Percentiles rank a stretch among this genome's conserved stretches.
These are phyloP conservation scores for Cydia strobilella DNA, from an alignment of 1,140 invertebrate species.

Conservation along the genomic window DNA sequence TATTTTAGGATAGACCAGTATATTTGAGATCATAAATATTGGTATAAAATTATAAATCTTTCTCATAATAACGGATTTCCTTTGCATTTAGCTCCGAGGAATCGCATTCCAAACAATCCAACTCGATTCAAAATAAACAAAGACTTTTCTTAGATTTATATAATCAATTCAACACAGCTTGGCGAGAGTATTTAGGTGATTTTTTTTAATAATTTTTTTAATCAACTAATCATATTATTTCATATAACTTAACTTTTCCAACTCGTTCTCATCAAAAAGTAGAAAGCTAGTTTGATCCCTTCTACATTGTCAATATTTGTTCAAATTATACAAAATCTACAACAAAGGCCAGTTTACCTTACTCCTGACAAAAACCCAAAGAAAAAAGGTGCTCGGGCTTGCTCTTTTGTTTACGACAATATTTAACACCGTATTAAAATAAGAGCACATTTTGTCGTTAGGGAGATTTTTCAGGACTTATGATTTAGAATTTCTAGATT, in stretches of 20 bases:
- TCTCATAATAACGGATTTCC: background rate
- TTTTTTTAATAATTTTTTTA: too few species aligned
- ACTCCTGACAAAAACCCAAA: background rate
- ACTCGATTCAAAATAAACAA: background rate
- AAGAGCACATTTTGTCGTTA: background rate
- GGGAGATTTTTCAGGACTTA: too few species aligned
- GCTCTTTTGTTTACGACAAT: background rate
- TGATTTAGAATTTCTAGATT: too few species aligned
- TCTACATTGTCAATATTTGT: background rate
- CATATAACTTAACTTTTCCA: background rate
- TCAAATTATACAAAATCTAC: conserved; percentile 15
- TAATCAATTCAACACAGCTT: too few species aligned
- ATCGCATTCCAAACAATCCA: conserved; percentile 1
- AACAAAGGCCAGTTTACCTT: background rate
- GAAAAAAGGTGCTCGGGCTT: background rate
- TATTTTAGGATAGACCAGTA: background rate
- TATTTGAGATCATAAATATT: too few species aligned
- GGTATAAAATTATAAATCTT: too few species aligned
- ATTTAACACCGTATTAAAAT: background rate
- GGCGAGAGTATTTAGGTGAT: too few species aligned
- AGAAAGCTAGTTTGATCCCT: background rate
- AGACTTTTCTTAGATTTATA: background rate
- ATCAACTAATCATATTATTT: background rate
- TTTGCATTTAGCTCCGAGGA: background rate
- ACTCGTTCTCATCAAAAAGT: conserved; percentile 6